These are phyloP conservation scores for Malurus leucopterus DNA, from an alignment of 2,797 vertebrate genomes.

Conservation along the genomic window DNA sequence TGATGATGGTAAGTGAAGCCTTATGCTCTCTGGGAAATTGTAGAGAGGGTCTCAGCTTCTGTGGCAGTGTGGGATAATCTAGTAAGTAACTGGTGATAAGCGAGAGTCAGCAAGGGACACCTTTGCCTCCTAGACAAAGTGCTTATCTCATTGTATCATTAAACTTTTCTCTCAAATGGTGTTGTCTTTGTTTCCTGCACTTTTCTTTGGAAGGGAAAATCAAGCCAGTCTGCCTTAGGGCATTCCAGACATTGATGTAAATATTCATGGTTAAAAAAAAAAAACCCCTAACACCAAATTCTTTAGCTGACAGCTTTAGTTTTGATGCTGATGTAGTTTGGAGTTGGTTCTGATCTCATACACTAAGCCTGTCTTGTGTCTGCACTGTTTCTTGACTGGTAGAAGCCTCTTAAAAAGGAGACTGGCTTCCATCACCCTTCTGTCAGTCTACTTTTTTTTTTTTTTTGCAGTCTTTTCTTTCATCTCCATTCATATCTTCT, in stretches of 20 bases:
- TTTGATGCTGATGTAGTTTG: not conserved
- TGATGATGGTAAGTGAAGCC: slow-evolving; percentile 84
- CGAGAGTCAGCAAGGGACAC: not conserved
- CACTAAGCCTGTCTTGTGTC: not conserved
- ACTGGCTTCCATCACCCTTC: not conserved
- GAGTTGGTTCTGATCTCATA: not conserved
- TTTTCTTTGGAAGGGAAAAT: not conserved
- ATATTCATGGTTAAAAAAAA: not conserved
- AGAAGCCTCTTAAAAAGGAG: not conserved
- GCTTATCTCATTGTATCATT: not conserved
- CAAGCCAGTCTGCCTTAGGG: not conserved
- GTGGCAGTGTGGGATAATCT: not conserved
- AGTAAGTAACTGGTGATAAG: not conserved
- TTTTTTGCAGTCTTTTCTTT: not conserved
- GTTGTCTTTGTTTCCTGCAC: not conserved
- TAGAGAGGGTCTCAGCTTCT: not conserved
- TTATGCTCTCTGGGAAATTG: not conserved
- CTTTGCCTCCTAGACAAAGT: not conserved
- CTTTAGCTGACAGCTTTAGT: not conserved
- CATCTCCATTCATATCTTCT: not conserved
- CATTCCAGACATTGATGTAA: not conserved
- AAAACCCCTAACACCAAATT: not conserved
- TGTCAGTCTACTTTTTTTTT: not conserved
- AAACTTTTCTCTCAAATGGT: not conserved
- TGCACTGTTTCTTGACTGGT: not conserved